Percentiles rank a stretch among this genome's conserved stretches.
Evolutionary conservation across 2,113 vertebrate genomes (phyloP).

Genomic region (Sphaerodactylus townsendi): DNA sequence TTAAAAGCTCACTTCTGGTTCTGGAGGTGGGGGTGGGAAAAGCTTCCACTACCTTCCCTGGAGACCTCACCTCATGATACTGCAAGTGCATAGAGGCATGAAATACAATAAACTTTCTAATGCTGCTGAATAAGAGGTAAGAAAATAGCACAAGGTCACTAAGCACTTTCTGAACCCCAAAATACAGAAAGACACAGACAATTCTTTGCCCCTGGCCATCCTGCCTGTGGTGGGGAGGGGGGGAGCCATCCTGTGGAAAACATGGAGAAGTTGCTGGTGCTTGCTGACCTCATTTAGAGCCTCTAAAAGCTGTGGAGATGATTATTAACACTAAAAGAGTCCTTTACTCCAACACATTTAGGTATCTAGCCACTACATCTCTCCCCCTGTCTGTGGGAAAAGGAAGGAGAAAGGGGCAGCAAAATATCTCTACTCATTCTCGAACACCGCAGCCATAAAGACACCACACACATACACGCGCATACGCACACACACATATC

Average conservation of each 20-base stretch:
- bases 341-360: not conserved
- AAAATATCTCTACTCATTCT: not conserved
- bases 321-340: conserved; percentile 1
- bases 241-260: conserved; percentile 18
- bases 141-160: conserved; percentile 41
- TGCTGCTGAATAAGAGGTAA: conserved; percentile 4
- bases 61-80: conserved; percentile 53
- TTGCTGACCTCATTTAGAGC: conserved; percentile 66
- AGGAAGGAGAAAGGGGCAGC: not conserved
- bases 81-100: conserved; percentile 39
- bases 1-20: not conserved
- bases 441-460: conserved; percentile 20
- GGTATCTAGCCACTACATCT: not conserved
- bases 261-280: conserved; percentile 61
- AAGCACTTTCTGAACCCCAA: conserved; percentile 30
- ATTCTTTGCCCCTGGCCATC: not conserved
- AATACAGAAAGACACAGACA: conserved; percentile 16
- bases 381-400: not conserved
- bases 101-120: conserved; percentile 61
- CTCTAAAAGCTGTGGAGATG: conserved; percentile 46
- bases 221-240: not conserved
- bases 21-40: conserved; percentile 10
- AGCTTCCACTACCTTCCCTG: conserved; percentile 32
- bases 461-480: not conserved
- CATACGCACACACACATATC: not conserved